These are phyloP conservation scores for Orbicella faveolata DNA, from an alignment of 64 coral and sea anemone genomes.

Conservation along the genomic window DNA sequence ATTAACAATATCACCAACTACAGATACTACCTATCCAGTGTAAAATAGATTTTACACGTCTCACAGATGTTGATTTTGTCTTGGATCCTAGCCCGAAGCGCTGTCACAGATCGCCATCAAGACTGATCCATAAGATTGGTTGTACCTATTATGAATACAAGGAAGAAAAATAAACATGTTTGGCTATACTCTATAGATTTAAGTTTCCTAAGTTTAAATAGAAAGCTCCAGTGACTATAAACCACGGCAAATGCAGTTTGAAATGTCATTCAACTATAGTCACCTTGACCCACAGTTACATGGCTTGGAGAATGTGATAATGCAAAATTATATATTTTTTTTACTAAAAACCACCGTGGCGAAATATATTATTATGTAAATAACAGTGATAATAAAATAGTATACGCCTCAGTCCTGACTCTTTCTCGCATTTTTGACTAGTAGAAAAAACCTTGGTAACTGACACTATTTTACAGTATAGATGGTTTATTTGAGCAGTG, in stretches of 20 bases:
- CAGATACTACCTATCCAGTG: background rate
- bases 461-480: too few species aligned
- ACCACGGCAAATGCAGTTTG: background rate
- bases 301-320: background rate
- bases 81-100: background rate
- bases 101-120: too few species aligned
- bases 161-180: too few species aligned
- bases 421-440: too few species aligned
- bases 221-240: background rate
- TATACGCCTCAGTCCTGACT: too few species aligned
- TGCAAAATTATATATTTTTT: background rate
- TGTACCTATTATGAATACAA: too few species aligned
- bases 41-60: background rate
- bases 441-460: too few species aligned
- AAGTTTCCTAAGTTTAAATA: background rate
- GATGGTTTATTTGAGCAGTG: too few species aligned
- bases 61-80: background rate
- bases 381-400: background rate
- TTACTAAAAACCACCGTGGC: background rate
- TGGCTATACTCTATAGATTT: too few species aligned
- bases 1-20: background rate
- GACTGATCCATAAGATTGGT: too few species aligned
- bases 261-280: background rate
- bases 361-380: background rate
- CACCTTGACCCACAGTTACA: background rate